phyloP scores from a whole-genome alignment of 1,140 invertebrate genomes.

The Solen grandis region DNA sequence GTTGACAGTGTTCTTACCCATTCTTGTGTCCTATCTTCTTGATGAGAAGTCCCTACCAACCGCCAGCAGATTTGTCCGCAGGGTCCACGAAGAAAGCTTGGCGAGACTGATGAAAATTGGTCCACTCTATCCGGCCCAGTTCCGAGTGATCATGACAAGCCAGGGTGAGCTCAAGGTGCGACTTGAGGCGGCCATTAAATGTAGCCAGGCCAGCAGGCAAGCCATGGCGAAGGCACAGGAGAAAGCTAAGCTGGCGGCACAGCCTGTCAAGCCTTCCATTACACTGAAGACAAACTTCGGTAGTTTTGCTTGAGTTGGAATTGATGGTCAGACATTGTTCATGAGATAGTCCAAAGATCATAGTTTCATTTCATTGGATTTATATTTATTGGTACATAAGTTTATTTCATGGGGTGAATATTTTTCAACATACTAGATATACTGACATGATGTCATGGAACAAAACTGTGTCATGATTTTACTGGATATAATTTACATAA shows the following conservation, averaged over 20 bases:
- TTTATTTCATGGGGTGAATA: no score
- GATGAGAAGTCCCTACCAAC: constrained; percentile 85
- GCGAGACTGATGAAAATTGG: constrained; percentile 95
- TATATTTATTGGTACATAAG: no score
- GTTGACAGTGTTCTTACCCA: constrained; percentile 92
- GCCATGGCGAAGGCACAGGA: constrained; percentile 78
- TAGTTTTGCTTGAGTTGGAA: constrained; percentile 87
- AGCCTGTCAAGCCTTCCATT: constrained; percentile 89
- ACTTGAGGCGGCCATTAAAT: constrained; percentile 92
- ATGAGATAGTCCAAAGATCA: no score
- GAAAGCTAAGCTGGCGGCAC: constrained; percentile 79
- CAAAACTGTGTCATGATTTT: no score
- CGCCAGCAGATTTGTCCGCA: constrained; percentile 85
- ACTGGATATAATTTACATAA: no score
- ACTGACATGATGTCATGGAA: no score
- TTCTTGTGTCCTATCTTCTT: constrained; percentile 91
- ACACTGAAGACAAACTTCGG: constrained; percentile 98
- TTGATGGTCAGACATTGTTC: no score
- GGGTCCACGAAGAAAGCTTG: constrained; percentile 92
- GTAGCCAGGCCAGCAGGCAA: constrained; percentile 81
- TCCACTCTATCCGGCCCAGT: constrained; percentile 90
- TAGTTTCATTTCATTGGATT: no score
- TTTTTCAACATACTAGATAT: no score
- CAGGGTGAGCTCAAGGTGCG: constrained; percentile 89
- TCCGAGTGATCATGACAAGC: constrained; percentile 93